A percentile compares a stretch with the other conserved stretches of the same genome.
Evolutionary conservation across 2,888 invertebrate genomes (phyloP).

Genomic region (Nomada ferruginata): DNA sequence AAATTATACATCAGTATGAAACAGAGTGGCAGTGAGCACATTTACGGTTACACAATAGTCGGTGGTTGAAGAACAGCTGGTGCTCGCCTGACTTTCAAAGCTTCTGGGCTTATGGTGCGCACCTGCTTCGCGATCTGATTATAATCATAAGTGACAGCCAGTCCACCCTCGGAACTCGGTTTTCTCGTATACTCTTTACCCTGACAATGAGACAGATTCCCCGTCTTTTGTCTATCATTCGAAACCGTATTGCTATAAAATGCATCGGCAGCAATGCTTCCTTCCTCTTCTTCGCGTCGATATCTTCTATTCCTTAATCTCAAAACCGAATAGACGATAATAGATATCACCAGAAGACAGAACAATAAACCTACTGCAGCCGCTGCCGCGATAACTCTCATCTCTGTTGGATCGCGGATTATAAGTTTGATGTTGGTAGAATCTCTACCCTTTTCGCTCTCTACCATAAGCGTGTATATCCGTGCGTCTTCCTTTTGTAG

Average conservation of each 20-base stretch:
- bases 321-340: constrained; percentile 76
- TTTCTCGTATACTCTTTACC: constrained; percentile 66
- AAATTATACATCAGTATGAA: not conserved
- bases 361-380: constrained; percentile 78
- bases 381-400: constrained; percentile 79
- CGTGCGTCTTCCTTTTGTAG: constrained; percentile 92
- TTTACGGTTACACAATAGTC: constrained; percentile 87
- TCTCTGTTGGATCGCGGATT: constrained; percentile 81
- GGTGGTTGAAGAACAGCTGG: constrained; percentile 95
- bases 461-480: constrained; percentile 93
- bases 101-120: constrained; percentile 87
- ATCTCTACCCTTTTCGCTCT: constrained; percentile 94
- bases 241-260: constrained; percentile 73
- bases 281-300: constrained; percentile 77
- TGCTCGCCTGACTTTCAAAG: constrained; percentile 95
- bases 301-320: constrained; percentile 77
- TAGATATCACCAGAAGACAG: constrained; percentile 76
- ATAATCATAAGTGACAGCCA: constrained; percentile 81
- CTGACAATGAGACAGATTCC: constrained; percentile 44
- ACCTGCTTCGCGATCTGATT: constrained; percentile 80
- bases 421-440: constrained; percentile 79
- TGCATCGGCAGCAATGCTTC: constrained; percentile 82
- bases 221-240: constrained; percentile 57
- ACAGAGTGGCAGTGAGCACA: constrained; percentile 17
- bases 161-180: constrained; percentile 73